A percentile compares a stretch with the other conserved stretches of the same genome.
Conservation (phyloP, 2,888 invertebrate species). For the Stictocephala bisonia region DNA sequence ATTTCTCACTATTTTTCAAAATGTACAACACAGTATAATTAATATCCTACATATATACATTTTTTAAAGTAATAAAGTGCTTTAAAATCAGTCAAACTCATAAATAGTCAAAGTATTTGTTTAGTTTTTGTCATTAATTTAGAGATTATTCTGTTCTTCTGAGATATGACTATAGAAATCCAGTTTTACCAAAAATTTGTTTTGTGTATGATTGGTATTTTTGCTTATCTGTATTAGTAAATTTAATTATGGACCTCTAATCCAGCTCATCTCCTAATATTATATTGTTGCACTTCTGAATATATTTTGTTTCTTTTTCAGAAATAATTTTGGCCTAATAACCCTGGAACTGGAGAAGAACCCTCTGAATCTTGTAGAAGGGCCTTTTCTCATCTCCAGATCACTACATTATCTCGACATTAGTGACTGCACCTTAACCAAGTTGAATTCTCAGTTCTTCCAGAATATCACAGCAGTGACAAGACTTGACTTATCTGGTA, state of each 20-base stretch:
- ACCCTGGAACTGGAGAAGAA: conserved; percentile 78
- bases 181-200: too few relatives aligned
- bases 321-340: conserved; percentile 76
- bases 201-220: background rate
- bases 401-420: conserved; percentile 77
- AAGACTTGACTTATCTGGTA: conserved; percentile 76
- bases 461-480: conserved; percentile 74
- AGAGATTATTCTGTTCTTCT: too few relatives aligned
- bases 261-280: background rate
- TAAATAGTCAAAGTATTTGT: too few relatives aligned
- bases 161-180: too few relatives aligned
- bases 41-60: too few relatives aligned
- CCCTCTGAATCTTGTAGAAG: conserved; percentile 72
- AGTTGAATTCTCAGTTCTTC: conserved; percentile 73
- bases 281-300: background rate
- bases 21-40: too few relatives aligned
- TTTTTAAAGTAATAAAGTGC: too few relatives aligned
- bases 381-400: conserved; percentile 73
- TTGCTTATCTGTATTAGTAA: background rate
- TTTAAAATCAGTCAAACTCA: too few relatives aligned
- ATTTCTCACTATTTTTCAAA: too few relatives aligned
- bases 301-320: conserved; percentile 63
- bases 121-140: too few relatives aligned
- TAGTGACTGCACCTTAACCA: conserved; percentile 72
- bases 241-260: background rate